phyloP scores from a whole-genome alignment of 2,888 invertebrate genomes.

The Danaus chrysippus region DNA sequence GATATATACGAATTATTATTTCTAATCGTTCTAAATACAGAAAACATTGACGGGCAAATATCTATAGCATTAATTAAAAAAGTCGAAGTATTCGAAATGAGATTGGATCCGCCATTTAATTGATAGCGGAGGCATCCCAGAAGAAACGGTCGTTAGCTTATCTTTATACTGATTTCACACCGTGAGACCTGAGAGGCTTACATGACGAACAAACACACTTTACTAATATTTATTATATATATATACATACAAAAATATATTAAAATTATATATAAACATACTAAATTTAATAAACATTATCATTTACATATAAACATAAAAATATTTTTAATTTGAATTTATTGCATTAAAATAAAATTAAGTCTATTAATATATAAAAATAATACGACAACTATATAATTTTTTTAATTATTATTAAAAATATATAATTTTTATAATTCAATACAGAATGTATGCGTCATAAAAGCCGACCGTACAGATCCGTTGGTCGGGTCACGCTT shows the following conservation, averaged over 20 bases:
- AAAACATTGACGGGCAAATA: slow-evolving; percentile 30
- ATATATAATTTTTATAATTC: neutral
- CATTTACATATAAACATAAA: too few species aligned
- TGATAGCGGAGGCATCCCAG: slow-evolving; percentile 63
- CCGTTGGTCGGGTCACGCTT: slow-evolving; percentile 54
- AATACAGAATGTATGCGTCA: slow-evolving; percentile 24
- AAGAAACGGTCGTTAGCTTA: slow-evolving; percentile 71
- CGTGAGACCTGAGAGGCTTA: slow-evolving; percentile 41
- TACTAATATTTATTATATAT: slow-evolving; percentile 5
- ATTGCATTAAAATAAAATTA: too few species aligned
- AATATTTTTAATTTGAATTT: too few species aligned
- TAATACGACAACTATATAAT: too few species aligned
- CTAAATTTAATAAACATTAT: too few species aligned
- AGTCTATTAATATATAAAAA: too few species aligned
- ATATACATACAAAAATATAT: neutral
- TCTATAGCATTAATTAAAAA: slow-evolving; percentile 43
- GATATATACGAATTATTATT: neutral
- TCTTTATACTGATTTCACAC: slow-evolving; percentile 71
- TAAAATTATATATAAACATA: too few species aligned
- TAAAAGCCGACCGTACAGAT: slow-evolving; percentile 43
- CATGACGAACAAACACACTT: slow-evolving; percentile 34
- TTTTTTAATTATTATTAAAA: neutral
- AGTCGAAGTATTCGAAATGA: slow-evolving; percentile 42
- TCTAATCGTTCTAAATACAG: slow-evolving; percentile 2
- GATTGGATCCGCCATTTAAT: slow-evolving; percentile 69